Conservation (phyloP, 2,888 invertebrate species). For the Euzophera pinguis region DNA sequence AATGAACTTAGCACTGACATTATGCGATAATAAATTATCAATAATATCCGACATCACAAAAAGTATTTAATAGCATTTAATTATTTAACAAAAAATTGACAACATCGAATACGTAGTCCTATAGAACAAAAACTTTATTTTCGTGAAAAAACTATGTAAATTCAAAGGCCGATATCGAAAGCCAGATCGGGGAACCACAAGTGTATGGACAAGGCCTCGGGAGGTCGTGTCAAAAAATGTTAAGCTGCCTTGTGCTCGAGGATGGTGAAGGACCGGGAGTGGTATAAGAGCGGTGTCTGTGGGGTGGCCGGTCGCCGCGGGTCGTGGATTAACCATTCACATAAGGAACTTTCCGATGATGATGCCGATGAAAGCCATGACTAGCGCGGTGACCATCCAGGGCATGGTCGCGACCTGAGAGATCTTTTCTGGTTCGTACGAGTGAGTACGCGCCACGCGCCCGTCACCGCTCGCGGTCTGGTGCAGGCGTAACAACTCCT, state of each 20-base stretch:
- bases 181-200: slow-evolving; percentile 13
- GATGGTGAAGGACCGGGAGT: slow-evolving; percentile 49
- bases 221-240: slow-evolving; percentile 11
- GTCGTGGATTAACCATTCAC: slow-evolving; percentile 77
- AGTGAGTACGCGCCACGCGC: slow-evolving; percentile 58
- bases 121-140: background rate
- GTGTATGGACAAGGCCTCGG: slow-evolving; percentile 10
- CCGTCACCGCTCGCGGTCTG: slow-evolving; percentile 57
- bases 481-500: slow-evolving; percentile 83
- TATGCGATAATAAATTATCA: background rate
- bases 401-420: slow-evolving; percentile 80
- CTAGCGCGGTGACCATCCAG: slow-evolving; percentile 83
- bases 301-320: slow-evolving; percentile 51
- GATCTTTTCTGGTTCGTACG: slow-evolving; percentile 78
- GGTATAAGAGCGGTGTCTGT: slow-evolving; percentile 54
- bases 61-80: too few species aligned
- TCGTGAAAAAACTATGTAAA: background rate
- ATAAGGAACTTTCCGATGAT: slow-evolving; percentile 90
- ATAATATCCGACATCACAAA: too few species aligned
- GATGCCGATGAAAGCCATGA: slow-evolving; percentile 86
- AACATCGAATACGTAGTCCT: background rate
- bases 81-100: too few species aligned
- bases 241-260: slow-evolving; percentile 46
- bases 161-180: background rate
- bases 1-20: background rate